phyloP scores from a whole-genome alignment of 2,888 invertebrate genomes.

The Patella ulyssiponensis region DNA sequence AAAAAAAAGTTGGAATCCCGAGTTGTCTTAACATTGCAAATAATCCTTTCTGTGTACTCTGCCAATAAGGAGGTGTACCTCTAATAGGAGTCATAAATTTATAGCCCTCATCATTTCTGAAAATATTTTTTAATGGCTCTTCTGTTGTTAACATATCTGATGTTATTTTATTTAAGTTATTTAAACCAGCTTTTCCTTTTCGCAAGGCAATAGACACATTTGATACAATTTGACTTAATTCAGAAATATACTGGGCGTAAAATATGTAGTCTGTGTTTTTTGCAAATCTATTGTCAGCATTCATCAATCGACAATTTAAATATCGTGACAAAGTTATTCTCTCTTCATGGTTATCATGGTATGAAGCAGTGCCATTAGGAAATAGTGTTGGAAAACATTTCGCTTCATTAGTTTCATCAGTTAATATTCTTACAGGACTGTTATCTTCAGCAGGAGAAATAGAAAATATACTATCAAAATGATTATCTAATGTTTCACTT shows the following conservation, averaged over 20 bases:
- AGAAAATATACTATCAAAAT: conserved; percentile 27
- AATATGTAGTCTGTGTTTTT: conserved; percentile 28
- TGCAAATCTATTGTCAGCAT: conserved; percentile 27
- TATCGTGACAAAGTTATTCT: conserved; percentile 22
- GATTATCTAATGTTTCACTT: conserved; percentile 25
- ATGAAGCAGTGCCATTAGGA: conserved; percentile 22
- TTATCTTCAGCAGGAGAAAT: conserved; percentile 36
- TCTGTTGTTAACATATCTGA: conserved; percentile 18
- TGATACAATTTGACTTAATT: conserved; percentile 26
- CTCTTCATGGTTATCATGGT: conserved; percentile 16
- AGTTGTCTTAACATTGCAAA: conserved; percentile 29
- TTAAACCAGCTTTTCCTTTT: conserved; percentile 20
- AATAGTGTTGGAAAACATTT: conserved; percentile 31
- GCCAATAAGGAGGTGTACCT: conserved; percentile 28
- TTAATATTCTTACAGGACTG: conserved; percentile 25
- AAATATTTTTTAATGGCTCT: conserved; percentile 16
- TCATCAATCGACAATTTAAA: conserved; percentile 24
- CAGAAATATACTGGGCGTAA: conserved; percentile 30
- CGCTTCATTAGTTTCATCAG: conserved; percentile 24
- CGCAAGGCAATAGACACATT: conserved; percentile 27
- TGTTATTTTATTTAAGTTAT: conserved; percentile 19
- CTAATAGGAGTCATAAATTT: conserved; percentile 22
- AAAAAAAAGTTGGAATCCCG: conserved; percentile 23
- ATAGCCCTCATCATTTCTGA: conserved; percentile 16
- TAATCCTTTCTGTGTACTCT: conserved; percentile 19